Base-by-base conservation (phyloP, 2,888 invertebrate species). In the Odontocolon sp. region DNA sequence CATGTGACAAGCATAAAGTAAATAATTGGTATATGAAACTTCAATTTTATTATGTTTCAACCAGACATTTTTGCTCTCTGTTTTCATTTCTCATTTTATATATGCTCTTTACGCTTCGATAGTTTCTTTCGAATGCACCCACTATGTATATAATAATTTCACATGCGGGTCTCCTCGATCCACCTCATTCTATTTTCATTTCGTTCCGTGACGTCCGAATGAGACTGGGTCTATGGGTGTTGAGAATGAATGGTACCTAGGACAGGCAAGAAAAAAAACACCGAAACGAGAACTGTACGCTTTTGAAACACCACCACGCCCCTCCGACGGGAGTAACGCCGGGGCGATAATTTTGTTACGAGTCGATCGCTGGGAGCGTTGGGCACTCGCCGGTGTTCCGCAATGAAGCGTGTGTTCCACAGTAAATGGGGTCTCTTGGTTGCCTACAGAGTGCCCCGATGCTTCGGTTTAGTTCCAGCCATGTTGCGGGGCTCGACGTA, bases 261-360 rank as follows among this genome's bases (percentile, higher is more conserved):
- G 36, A 69, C 54, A 61, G 63, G 14, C 57, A 61, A 26, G 59
- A 47, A 40, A 26, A 26, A 31, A 16, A 1, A 26, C 33, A 31
- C 52, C 28, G 59, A 54, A 64, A 68, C 52, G 59, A 52, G 64
- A 64, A 56, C 59, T 59, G 59, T 68, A 73, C 52, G 64, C 69
- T 77, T 77, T 77, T 73, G 59, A 69, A 69, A 69, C 59, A 45
- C 72, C 38, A 61, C 77, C 73, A 73, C 73, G 69, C 77, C 73
- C 73, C 64, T 73, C 57, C 59, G 45, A 61, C 73, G 69, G 77
- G 63, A 72, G 73, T 66, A 73, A 73, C 69, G 64, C 67, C 33
- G 38, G n/a, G 66, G 66, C 73, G 77, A 77, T 77, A 77, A 73
- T 77, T 77, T 73, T 73, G 73, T 73, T 77, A 73, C 68, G 38